Percentiles rank a stretch among this genome's conserved stretches.
Evolutionary conservation across 2,797 vertebrate species (phyloP).

Genomic region (Enteromius paludinosus): DNA sequence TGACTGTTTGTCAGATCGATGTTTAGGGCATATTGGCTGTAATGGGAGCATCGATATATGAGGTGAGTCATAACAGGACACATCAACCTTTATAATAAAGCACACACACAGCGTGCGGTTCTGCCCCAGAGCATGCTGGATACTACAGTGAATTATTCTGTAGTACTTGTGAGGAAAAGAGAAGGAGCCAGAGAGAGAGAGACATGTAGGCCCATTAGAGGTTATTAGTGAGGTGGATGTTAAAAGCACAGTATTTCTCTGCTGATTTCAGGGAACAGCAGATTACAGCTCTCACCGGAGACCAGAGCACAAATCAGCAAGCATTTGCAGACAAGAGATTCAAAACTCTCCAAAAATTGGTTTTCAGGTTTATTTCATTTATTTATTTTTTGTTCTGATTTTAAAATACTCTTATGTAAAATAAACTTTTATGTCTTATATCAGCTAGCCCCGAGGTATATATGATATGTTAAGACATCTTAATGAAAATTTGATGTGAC

Average conservation of each 20-base stretch:
- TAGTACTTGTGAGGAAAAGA: conserved; percentile 15
- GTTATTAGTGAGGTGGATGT: conserved; percentile 53
- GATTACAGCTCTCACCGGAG: conserved; percentile 30
- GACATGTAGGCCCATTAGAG: conserved; percentile 51
- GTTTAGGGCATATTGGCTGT: conserved; percentile 44
- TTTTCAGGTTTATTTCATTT: background rate
- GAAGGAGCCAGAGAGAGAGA: conserved; percentile 21
- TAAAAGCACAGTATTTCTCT: conserved; percentile 53
- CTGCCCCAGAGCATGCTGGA: conserved; percentile 6
- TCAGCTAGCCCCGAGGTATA: background rate
- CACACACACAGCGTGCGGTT: background rate
- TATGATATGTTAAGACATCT: background rate
- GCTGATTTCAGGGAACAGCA: conserved; percentile 53
- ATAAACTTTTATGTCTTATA: background rate
- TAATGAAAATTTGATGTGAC: background rate
- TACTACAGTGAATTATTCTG: conserved; percentile 14
- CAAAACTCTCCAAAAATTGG: background rate
- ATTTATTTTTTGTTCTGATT: background rate
- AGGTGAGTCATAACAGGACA: conserved; percentile 45
- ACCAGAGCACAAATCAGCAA: conserved; percentile 1
- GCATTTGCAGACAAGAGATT: background rate
- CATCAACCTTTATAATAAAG: conserved; percentile 24
- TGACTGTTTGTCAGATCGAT: conserved; percentile 50
- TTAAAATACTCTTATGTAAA: background rate
- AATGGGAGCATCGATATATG: conserved; percentile 54